A percentile compares a stretch with the other conserved stretches of the same genome.
These are phyloP conservation scores for Diadema setosum DNA, from an alignment of 35 echinoderm and acorn worm species.

Conservation along the genomic window DNA sequence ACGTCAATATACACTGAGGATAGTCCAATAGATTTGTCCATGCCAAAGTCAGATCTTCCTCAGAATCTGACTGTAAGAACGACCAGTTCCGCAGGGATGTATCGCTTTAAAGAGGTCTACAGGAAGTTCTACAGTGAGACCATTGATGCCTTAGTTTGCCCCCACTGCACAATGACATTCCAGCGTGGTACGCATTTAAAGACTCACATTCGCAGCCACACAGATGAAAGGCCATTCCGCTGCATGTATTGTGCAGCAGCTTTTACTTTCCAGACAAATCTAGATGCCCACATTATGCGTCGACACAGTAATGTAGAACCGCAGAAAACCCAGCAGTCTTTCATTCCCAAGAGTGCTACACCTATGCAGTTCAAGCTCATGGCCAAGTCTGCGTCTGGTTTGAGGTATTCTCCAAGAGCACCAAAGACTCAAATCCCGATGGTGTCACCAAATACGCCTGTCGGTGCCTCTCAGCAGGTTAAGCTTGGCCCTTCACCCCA, in stretches of 20 bases:
- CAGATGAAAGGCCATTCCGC: constrained; percentile 75
- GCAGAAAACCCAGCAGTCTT: constrained; percentile 28
- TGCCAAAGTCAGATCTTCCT: constrained; percentile 52
- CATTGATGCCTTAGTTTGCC: constrained; percentile 79
- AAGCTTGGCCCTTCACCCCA: constrained; percentile 15
- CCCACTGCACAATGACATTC: constrained; percentile 69
- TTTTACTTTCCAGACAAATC: constrained; percentile 74
- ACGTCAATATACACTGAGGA: constrained; percentile 18
- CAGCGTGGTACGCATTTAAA: constrained; percentile 75
- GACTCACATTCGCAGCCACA: constrained; percentile 83
- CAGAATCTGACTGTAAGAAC: background rate
- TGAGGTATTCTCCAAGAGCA: background rate
- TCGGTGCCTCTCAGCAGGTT: background rate
- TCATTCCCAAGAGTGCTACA: constrained; percentile 76
- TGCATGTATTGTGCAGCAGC: constrained; percentile 87
- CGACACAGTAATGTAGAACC: constrained; percentile 48
- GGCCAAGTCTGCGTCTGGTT: background rate
- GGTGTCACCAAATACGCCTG: background rate
- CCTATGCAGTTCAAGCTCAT: constrained; percentile 91
- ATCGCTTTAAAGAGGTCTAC: constrained; percentile 71
- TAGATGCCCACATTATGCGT: constrained; percentile 86
- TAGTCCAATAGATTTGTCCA: constrained; percentile 77
- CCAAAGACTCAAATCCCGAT: background rate
- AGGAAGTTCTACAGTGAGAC: constrained; percentile 77
- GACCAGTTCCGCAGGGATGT: constrained; percentile 27